Conservation (phyloP, 2,888 invertebrate genomes). For the Acrobasis repandana region DNA sequence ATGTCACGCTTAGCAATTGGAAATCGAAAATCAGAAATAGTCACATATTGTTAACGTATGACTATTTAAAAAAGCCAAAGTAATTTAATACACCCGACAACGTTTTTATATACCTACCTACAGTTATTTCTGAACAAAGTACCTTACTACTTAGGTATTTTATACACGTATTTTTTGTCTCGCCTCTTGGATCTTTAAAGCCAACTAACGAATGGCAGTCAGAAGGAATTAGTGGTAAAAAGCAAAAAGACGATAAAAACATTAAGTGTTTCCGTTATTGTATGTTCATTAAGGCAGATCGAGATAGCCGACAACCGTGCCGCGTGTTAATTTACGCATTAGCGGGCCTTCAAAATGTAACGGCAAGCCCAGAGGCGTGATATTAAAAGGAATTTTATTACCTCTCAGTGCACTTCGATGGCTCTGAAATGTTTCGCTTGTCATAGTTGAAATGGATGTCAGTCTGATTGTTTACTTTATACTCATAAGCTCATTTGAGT, state of each 20-base stretch:
- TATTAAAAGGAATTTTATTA: conserved; percentile 38
- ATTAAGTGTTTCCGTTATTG: not conserved
- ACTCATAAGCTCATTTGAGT: not conserved
- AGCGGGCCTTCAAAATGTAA: conserved; percentile 28
- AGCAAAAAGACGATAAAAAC: not conserved
- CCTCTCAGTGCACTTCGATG: conserved; percentile 44
- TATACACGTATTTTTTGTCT: not conserved
- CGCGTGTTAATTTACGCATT: conserved; percentile 32
- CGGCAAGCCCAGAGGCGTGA: conserved; percentile 39
- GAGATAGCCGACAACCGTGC: conserved; percentile 21
- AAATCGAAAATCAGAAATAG: no score
- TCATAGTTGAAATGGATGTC: not conserved
- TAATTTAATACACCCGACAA: no score
- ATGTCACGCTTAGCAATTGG: no score
- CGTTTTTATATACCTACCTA: no score
- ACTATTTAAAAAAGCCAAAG: no score
- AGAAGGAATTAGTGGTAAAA: not conserved
- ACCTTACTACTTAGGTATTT: no score
- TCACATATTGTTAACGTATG: no score
- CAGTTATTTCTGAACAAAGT: no score
- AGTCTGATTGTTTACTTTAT: not conserved
- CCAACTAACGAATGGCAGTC: not conserved
- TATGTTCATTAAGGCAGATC: conserved; percentile 10
- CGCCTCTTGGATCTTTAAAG: not conserved
- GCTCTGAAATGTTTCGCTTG: not conserved